Evolutionary conservation across 2,113 vertebrate species (phyloP), one percentile per base, ranked within the genome.

Genomic region (Talpa occidentalis): DNA sequence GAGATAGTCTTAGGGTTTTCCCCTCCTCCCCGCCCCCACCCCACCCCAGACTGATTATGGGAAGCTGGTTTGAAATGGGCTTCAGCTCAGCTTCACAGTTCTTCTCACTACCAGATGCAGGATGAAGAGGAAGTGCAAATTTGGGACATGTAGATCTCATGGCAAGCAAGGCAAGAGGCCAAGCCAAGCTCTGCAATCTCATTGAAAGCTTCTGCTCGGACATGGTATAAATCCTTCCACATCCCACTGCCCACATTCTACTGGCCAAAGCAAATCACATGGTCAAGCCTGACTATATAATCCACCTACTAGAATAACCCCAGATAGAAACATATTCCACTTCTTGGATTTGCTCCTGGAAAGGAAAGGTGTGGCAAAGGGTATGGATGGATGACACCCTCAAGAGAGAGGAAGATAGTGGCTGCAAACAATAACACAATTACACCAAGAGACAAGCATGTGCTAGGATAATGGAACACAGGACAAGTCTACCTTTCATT

Each of bases 281-380:
- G 59, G 79, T 59, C 24, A 74, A 91, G 49, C 7, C 83, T 73
- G 59, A 56, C 40, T 49, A 49, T 59, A 83, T 32, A 60, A 17
- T 28, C 81, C 35, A 67, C 80, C 77, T 66, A 26, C n/a, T 70
- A 26, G 84, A 76, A 74, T 73, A 60, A 95, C 12, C 90, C 64
- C 80, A 83, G 44, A 62, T 74, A 87, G 37, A 82, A 95, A 87
- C 70, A 14, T 6, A 47, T 86, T 89, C 56, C 26, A 40, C 64
- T 86, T 28, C 73, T 30, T 67, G 17, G 89, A 70, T 42, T 76
- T 12, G 19, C 59, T 92, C 42, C 73, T 73, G 62, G 69, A 77
- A 95, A 67, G 88, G 85, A 78, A 54, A 54, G 52, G 17, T 5
- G 1, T 12, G 60, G 72, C 73, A 77, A 91, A 56, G 24, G 10